Base-by-base conservation (phyloP, 92 coral and sea anemone species). In the Hydrozoanthus gracilis region DNA sequence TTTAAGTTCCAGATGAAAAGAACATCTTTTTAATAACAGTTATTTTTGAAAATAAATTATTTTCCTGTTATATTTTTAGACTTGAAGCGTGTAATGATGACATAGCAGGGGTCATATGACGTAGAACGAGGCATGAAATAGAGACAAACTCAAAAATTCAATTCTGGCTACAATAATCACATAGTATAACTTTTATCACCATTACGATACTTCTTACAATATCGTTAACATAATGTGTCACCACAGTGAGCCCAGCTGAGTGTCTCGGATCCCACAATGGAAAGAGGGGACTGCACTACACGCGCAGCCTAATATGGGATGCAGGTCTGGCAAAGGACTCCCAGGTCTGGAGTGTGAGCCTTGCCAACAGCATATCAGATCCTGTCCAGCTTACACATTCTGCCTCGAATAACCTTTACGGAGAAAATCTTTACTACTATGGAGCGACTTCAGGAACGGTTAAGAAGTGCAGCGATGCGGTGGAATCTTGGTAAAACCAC, bases 391-490 rank as follows among this genome's bases (percentile, higher is more conserved):
- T 74, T 44, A n/a, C 4, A 16, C 78, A 74, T 47, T 74, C 78
- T 27, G 0, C 39, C 39, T 27, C 39, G 35, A 74, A 55, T 47
- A 46, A 39, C 5, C 55, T 6, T 18, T n/a, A 74, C 11, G 61
- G 78, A n/a, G 78, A 74, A 74, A 74, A 74, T 44, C 78, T 74
- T 20, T 74, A 74, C 39, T 49, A 47, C 50, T 74, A 49, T 35
- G 56, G 55, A 12, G 47, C 78, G 16, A 74, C 78, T 11, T 35
- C 56, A 6, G 78, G 55, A 7, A 74, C 39, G 17, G 78, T 50
- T 35, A 74, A 74, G 20, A 8, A 27, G 14, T 74, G 78, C 55
- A 74, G 78, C 78, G 78, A 74, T 74, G 78, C 78, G 7, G 78
- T 74, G 47, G 20, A 74, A 9, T 51, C 78, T 14, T 74, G 78